phyloP scores from a whole-genome alignment of 2,113 vertebrate genomes.

The Odobenus rosmarus region DNA sequence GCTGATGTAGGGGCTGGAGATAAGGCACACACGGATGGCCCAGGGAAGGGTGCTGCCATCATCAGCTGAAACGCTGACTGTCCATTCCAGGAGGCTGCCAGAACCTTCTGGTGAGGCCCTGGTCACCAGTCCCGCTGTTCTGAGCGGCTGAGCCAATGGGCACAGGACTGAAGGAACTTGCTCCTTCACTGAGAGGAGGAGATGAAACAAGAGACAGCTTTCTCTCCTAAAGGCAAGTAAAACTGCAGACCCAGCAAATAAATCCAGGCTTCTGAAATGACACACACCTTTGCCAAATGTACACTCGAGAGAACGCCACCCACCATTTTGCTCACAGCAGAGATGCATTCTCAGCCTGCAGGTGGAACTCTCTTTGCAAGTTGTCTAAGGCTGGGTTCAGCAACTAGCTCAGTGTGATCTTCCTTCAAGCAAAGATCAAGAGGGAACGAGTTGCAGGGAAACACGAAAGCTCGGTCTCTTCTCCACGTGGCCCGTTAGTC shows the following conservation, averaged over 20 bases:
- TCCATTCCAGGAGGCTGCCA: background rate
- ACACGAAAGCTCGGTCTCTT: background rate
- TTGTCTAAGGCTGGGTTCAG: background rate
- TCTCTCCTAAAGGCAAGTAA: background rate
- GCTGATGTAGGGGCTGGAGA: background rate
- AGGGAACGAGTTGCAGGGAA: background rate
- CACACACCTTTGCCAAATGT: background rate
- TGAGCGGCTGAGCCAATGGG: background rate
- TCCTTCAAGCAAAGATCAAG: conserved; percentile 5
- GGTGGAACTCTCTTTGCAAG: background rate
- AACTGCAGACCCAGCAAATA: conserved; percentile 47
- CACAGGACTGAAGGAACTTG: background rate
- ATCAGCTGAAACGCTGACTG: background rate
- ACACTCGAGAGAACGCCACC: background rate
- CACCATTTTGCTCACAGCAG: background rate
- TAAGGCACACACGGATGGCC: background rate
- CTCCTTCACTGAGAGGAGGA: background rate
- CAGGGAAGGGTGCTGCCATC: background rate
- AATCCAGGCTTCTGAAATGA: background rate
- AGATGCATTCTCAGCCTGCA: background rate
- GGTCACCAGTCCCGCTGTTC: background rate
- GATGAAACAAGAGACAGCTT: background rate
- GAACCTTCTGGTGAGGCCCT: background rate
- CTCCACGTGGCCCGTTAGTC: background rate
- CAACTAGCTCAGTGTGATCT: background rate